phyloP scores from a whole-genome alignment of 2,888 invertebrate genomes.

The Aethes cnicana region DNA sequence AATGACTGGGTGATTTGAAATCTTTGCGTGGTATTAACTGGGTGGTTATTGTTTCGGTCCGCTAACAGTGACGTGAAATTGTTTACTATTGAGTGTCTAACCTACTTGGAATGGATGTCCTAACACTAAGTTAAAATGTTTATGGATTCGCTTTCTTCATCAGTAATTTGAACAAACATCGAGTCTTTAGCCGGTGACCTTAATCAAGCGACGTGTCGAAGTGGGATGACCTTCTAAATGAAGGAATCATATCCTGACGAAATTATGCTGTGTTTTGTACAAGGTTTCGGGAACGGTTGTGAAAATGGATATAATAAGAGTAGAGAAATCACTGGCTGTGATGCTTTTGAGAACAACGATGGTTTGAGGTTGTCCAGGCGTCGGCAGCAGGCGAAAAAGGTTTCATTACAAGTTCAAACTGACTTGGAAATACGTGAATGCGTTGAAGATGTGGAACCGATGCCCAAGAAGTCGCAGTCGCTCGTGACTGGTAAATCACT shows the following conservation, averaged over 20 bases:
- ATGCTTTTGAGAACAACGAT: conserved; percentile 55
- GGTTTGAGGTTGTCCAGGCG: conserved; percentile 48
- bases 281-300: conserved; percentile 81
- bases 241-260: conserved; percentile 76
- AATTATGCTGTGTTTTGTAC: conserved; percentile 88
- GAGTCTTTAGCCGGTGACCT: conserved; percentile 38
- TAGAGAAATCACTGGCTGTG: conserved; percentile 56
- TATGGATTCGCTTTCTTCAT: conserved; percentile 35
- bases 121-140: conserved; percentile 26
- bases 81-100: conserved; percentile 31
- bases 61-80: conserved; percentile 30
- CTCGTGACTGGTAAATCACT: conserved; percentile 60
- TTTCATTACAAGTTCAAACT: conserved; percentile 46
- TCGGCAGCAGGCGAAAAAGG: conserved; percentile 40
- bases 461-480: conserved; percentile 46
- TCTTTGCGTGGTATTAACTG: conserved; percentile 18
- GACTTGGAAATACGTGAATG: conserved; percentile 35
- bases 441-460: conserved; percentile 47
- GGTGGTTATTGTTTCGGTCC: conserved; percentile 29
- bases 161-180: conserved; percentile 16
- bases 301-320: conserved; percentile 59
- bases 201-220: conserved; percentile 40
- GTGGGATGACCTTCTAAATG: conserved; percentile 73
- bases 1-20: conserved; percentile 33
- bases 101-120: conserved; percentile 24